Percentiles rank a stretch among this genome's conserved stretches.
These are phyloP conservation scores for Ctenoplectra terminalis DNA, from an alignment of 1,140 invertebrate species.

Conservation along the genomic window DNA sequence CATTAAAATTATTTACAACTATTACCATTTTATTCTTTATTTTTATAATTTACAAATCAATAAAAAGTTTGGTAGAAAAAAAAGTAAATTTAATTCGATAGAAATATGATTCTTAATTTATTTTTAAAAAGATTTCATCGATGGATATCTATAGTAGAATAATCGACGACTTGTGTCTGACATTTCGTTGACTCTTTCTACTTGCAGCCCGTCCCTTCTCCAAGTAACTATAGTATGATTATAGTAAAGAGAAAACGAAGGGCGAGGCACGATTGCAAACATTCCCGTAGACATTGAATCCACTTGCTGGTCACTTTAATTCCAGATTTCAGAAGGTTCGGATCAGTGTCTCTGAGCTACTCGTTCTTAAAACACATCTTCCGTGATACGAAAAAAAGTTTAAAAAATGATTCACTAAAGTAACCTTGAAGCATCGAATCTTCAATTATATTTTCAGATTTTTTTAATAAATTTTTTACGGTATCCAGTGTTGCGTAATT, in stretches of 20 bases:
- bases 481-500: neutral
- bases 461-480: too few species aligned
- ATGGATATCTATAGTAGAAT: too few species aligned
- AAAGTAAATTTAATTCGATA: neutral
- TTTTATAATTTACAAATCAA: too few species aligned
- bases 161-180: neutral
- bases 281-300: neutral
- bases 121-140: accelerated
- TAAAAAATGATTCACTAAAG: neutral
- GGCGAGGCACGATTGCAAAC: conserved; percentile 36
- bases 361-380: too few species aligned
- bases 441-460: neutral
- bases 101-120: neutral
- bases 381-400: neutral
- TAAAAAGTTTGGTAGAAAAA: neutral
- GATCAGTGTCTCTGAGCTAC: neutral
- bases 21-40: too few species aligned
- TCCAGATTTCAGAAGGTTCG: conserved; percentile 17
- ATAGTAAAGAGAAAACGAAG: neutral
- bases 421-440: neutral
- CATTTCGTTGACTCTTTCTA: neutral
- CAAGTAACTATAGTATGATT: neutral
- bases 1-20: neutral
- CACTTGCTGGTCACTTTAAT: conserved; percentile 12
- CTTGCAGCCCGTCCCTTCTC: neutral